Base-by-base conservation (phyloP, 2,888 invertebrate species). In the Vesta saturnalis region DNA sequence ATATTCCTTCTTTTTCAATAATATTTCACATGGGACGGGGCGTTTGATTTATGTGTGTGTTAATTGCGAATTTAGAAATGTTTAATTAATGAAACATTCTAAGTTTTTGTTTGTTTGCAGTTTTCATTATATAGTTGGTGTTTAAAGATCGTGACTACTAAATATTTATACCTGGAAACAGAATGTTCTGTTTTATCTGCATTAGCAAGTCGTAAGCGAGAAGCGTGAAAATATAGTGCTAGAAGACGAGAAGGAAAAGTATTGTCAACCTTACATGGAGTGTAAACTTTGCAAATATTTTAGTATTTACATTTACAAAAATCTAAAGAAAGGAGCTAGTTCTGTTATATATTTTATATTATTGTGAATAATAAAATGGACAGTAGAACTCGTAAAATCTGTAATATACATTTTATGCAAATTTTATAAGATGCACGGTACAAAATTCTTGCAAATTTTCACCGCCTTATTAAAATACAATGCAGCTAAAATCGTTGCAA, bases 131-230 rank as follows among this genome's bases (percentile, higher is more conserved):
- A 69, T 67, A 58, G 61, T 57, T 39, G 60, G 73, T 70, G 70
- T 67, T 72, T 67, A 60, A 57, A 66, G 69, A 60, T 73, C 74
- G 74, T 74, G 74, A 74, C 74, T 72, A 69, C 70, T 74, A 74
- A 74, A 72, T 74, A 74, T 74, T 74, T 72, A 74, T 74, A 70
- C 64, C 35, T 64, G 57, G 46, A 67, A 70, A 65, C 57, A 65
- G 55, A 72, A 69, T 64, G 67, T 70, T 61, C 72, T 68, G 67
- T 56, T 71, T 70, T 73, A 71, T 70, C 71, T 71, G 64, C 71
- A 71, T 73, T 69, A 69, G 57, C 65, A 72, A 69, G 69, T 66
- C 65, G 64, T 64, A 56, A 67, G 54, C 57, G 59, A 64, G 64
- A 73, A 72, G 73, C 73, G 71, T 70, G 71, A 73, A 73, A 64